These are phyloP conservation scores for Malacoraja senta DNA, from an alignment of 2,797 vertebrate genomes.

Conservation along the genomic window DNA sequence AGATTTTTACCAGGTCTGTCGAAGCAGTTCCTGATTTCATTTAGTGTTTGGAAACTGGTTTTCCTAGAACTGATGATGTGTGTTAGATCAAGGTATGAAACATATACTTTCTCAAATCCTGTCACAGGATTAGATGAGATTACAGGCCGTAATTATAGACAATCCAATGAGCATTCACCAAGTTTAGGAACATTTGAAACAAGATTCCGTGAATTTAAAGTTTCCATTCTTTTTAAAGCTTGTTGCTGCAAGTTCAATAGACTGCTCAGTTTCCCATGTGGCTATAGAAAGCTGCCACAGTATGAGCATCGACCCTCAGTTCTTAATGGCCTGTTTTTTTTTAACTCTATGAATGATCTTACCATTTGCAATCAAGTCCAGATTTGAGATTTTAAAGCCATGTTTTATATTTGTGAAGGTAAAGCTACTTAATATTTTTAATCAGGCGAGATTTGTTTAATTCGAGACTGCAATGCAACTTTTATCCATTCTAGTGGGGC, in stretches of 20 bases:
- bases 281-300: not conserved
- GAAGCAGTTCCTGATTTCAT: not conserved
- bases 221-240: not conserved
- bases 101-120: not conserved
- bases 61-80: not conserved
- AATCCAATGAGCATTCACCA: too few species aligned
- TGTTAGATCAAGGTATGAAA: not conserved
- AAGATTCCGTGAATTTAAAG: not conserved
- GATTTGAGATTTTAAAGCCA: conserved; percentile 17
- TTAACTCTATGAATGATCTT: not conserved
- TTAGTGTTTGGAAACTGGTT: not conserved
- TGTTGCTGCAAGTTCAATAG: not conserved
- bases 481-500: not conserved
- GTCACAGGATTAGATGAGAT: not conserved
- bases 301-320: too few species aligned
- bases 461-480: not conserved
- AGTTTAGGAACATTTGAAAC: not conserved
- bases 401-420: conserved; percentile 8
- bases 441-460: not conserved
- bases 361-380: not conserved
- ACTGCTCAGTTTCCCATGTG: not conserved
- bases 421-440: not conserved
- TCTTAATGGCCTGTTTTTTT: not conserved
- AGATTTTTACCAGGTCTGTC: not conserved
- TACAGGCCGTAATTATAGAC: not conserved